Conservation (phyloP, 2,113 vertebrate species). For the Catharus fuscescens region DNA sequence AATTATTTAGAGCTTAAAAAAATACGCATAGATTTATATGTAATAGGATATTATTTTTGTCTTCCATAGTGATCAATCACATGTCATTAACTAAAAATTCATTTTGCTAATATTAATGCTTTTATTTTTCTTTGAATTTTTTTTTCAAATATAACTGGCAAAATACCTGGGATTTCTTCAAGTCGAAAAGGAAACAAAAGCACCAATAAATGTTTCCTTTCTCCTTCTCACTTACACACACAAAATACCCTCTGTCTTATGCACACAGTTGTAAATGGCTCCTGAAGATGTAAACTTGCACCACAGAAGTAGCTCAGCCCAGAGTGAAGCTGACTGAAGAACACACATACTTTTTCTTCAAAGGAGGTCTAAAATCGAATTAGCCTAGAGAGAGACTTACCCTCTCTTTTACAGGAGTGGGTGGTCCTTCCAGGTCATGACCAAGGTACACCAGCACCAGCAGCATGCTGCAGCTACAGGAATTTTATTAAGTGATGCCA, state of each 20-base stretch:
- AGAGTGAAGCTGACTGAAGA: neutral
- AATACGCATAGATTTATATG: slow-evolving; percentile 30
- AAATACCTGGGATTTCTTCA: neutral
- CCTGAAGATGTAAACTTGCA: neutral
- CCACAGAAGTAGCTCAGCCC: neutral
- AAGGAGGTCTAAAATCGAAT: slow-evolving; percentile 45
- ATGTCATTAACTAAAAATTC: slow-evolving; percentile 24
- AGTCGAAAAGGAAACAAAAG: neutral
- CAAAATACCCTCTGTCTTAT: neutral
- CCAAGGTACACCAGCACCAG: neutral
- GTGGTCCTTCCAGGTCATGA: slow-evolving; percentile 71
- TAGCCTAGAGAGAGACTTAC: slow-evolving; percentile 16
- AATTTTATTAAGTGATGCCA: neutral
- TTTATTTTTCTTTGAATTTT: neutral
- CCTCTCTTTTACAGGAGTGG: slow-evolving; percentile 58
- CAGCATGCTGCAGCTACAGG: neutral
- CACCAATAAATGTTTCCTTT: neutral
- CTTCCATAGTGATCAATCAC: neutral
- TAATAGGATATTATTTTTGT: slow-evolving; percentile 35
- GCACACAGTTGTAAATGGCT: neutral
- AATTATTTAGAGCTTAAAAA: slow-evolving; percentile 31
- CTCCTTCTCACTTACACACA: neutral
- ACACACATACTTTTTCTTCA: slow-evolving; percentile 41
- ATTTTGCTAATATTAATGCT: neutral
- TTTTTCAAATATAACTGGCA: neutral